Base-by-base conservation (phyloP, 2,888 invertebrate genomes). In the Drosophila kanekoi region DNA sequence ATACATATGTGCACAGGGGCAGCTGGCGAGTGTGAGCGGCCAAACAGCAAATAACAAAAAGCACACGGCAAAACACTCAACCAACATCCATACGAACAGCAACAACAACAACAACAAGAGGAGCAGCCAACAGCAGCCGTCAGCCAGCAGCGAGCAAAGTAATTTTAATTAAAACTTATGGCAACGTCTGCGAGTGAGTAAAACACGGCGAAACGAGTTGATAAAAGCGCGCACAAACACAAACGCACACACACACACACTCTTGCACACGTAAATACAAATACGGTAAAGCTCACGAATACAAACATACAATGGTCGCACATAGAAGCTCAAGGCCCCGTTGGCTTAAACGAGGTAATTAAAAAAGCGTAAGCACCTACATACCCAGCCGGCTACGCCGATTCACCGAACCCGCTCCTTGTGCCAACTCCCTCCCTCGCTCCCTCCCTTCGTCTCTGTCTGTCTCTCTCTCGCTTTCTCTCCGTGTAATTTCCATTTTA, bases 171-270 rank as follows among this genome's bases (percentile, higher is more conserved):
- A 84, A 84, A 84, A 84, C 83, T 84, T 84, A 84, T 84, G 81
- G 87, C 87, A 87, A 87, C 87, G 87, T 84, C 87, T 81, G 87
- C 81, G 84, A 84, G 83, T 84, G 87, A 84, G 83, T 84, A 84
- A 84, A 84, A 84, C 83, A 84, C 87, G 83, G 81, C 79, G 78
- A 87, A 84, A 84, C 83, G 83, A 84, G 83, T 84, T 84, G 83
- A 87, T 84, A 84, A 84, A 84, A 87, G 83, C 84, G 79, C 56
- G 41, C 73, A 63, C 65, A 73, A 57, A 71, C 45, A 61, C 58
- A 61, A 28, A 37, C 16, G 32, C 41, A 32, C 18, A 63, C 14
- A 45, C 18, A 44, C 16, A 45, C 16, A 53, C 37, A 62, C 37
- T 51, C 28, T 58, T 14, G 52, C 44, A 53, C 32, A 56, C 47